Percentiles rank a stretch among this genome's conserved stretches.
These are phyloP conservation scores for Cairina moschata DNA, from an alignment of 2,113 vertebrate genomes.

Conservation along the genomic window DNA sequence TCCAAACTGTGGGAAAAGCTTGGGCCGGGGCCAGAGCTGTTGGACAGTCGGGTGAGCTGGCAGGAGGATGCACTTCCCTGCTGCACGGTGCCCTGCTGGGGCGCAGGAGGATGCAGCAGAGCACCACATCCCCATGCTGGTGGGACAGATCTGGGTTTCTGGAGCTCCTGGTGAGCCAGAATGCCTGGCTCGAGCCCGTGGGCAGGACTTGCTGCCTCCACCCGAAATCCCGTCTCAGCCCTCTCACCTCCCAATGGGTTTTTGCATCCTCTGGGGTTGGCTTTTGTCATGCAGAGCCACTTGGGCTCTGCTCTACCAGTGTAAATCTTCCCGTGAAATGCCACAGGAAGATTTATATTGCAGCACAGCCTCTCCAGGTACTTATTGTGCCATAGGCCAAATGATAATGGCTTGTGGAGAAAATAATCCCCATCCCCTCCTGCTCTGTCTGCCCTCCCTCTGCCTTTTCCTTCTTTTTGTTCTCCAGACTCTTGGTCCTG, in stretches of 20 bases:
- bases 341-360: conserved; percentile 70
- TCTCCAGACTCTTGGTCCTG: not conserved
- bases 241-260: not conserved
- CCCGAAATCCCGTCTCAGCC: not conserved
- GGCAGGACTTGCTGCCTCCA: not conserved
- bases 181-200: not conserved
- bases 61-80: not conserved
- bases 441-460: not conserved
- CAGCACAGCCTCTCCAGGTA: conserved; percentile 38
- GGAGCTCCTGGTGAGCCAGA: too few relatives aligned
- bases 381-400: conserved; percentile 49
- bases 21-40: not conserved
- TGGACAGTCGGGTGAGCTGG: not conserved
- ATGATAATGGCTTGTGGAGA: conserved; percentile 31
- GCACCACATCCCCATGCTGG: not conserved
- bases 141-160: too few relatives aligned
- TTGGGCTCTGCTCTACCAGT: not conserved
- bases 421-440: not conserved
- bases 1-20: not conserved
- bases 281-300: not conserved
- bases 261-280: not conserved
- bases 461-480: not conserved
- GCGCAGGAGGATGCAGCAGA: too few relatives aligned
- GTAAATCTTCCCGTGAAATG: conserved; percentile 54
- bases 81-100: rapidly evolving